Base-by-base conservation (phyloP, 2,797 vertebrate species). In the Acanthis flammea region DNA sequence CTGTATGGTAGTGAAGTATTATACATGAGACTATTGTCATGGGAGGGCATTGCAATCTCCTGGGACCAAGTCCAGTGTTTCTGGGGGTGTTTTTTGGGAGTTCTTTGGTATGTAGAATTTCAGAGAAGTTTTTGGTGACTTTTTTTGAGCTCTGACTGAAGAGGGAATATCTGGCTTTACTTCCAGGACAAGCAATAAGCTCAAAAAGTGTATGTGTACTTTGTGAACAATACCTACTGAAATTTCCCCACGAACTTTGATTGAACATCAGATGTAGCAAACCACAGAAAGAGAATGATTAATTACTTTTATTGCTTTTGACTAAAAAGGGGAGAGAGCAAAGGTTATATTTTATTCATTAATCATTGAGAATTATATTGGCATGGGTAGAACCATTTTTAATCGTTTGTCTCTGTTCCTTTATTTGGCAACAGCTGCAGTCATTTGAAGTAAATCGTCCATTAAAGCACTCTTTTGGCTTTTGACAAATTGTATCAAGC, bases 401-500 rank as follows among this genome's bases (percentile, higher is more conserved):
- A 42, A 41, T 90, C 53, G 51, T 77, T 58, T 44, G 74, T 75
- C 68, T 90, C 35, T 88, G 79, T 72, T 79, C 67, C 82, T 97
- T 96, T 96, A 85, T 94, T 95, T 93, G 92, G 72, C 73, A 96
- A 71, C 94, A 97, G 95, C 79, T 84, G 88, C 68, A 93, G 73
- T 86, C 92, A 85, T 97, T 97, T 96, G 88, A 96, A 96, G 89
- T 78, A 97, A 97, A 97, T 97, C 95, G 95, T 96, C 95, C 95
- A 95, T 98, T 97, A 97, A 97, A 97, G 75, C 76, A 95, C 83
- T 76, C 88, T 76, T 97, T 85, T 78, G 63, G 90, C 83, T 95
- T 97, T 96, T 97, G 96, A 97, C 92, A 97, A 97, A 97, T 97
- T 96, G 85, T 86, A 92, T 96, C 90, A 96, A 97, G 95, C 86